Conservation (phyloP, 2,113 vertebrate genomes). For the Strigops habroptila region DNA sequence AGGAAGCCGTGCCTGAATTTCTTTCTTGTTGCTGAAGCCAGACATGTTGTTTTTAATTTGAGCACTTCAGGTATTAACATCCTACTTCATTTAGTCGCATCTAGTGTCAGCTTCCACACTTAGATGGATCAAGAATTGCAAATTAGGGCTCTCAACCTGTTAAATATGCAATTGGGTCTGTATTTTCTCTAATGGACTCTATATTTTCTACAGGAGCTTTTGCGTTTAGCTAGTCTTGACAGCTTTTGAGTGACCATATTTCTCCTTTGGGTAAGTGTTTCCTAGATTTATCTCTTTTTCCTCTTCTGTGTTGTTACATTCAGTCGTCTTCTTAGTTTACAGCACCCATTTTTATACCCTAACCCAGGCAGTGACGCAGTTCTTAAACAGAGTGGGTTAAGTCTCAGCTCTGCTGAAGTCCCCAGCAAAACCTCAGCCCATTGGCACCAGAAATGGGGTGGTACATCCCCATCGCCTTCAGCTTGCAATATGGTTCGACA, state of each 20-base stretch:
- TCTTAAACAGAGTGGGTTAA: not conserved
- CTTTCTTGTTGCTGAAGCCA: not conserved
- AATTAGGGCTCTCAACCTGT: not conserved
- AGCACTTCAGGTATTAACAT: not conserved
- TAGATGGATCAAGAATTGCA: not conserved
- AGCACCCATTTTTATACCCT: not conserved
- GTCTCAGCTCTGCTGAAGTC: not conserved
- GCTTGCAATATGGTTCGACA: not conserved
- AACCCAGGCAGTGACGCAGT: rapidly evolving
- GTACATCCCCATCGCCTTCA: not conserved
- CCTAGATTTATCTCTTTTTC: not conserved
- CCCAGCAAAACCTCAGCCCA: not conserved
- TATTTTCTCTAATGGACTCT: constrained; percentile 1
- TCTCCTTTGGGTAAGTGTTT: not conserved
- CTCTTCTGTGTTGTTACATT: not conserved
- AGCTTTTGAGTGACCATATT: not conserved
- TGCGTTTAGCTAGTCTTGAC: not conserved
- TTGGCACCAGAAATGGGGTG: not conserved
- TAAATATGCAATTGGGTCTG: not conserved
- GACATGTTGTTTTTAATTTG: not conserved
- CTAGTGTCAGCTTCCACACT: not conserved
- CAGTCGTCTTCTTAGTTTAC: not conserved
- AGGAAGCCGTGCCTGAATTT: not conserved
- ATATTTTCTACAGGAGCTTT: not conserved
- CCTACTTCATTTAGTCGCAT: not conserved